Percentiles rank a stretch among this genome's conserved stretches.
phyloP scores from a whole-genome alignment of 2,797 vertebrate genomes.

The Adelosebastes latens region DNA sequence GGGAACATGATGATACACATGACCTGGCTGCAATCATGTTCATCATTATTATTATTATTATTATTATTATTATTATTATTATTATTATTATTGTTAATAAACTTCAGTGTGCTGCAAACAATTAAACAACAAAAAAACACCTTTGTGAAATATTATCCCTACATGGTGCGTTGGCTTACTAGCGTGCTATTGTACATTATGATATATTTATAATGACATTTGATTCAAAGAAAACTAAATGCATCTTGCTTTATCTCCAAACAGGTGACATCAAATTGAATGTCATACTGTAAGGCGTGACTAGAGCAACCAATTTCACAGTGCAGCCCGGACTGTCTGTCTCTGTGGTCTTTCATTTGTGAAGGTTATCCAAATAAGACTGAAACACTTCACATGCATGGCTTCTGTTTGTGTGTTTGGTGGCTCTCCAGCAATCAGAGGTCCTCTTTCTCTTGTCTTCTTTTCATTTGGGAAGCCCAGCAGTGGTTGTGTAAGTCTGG shows the following conservation, averaged over 20 bases:
- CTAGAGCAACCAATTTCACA: conserved; percentile 61
- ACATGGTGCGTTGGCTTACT: background rate
- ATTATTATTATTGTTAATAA: background rate
- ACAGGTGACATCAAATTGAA: conserved; percentile 39
- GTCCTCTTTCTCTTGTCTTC: conserved; percentile 16
- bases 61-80: background rate
- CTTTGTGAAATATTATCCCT: background rate
- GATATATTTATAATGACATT: conserved; percentile 1
- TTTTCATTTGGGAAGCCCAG: conserved; percentile 21
- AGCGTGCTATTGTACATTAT: background rate
- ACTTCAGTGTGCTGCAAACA: background rate
- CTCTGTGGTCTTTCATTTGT: conserved; percentile 41
- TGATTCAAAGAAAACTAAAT: conserved; percentile 7
- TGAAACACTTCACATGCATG: conserved; percentile 1
- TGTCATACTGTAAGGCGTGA: conserved; percentile 28
- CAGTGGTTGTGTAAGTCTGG: conserved; percentile 9
- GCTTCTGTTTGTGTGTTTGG: conserved; percentile 24
- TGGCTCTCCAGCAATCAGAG: conserved; percentile 14
- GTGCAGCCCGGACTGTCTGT: conserved; percentile 18
- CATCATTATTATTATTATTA: no score
- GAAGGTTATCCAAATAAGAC: conserved; percentile 51
- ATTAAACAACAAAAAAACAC: background rate
- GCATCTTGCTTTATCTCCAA: conserved; percentile 22
- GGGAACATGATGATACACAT: background rate
- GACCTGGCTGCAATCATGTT: no score